Base-by-base conservation (phyloP, 2,113 vertebrate species). In the Microcebus griseorufus region DNA sequence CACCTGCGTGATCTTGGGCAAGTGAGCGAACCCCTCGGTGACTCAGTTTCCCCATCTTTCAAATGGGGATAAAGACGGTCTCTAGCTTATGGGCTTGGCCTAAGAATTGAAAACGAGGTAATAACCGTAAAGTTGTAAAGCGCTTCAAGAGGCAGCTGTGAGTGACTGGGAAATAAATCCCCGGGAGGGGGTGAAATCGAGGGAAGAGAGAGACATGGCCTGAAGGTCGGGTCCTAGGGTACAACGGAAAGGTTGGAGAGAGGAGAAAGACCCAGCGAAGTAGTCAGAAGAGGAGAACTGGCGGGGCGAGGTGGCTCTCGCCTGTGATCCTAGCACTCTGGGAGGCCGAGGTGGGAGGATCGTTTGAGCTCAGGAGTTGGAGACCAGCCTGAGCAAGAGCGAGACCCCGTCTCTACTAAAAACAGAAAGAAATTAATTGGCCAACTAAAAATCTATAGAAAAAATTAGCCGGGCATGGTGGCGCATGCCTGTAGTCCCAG, bases 1-100 rank as follows among this genome's bases (percentile, higher is more conserved):
- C 62, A 39, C 51, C 60, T 64, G 10, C 5, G 13, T 3, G 6
- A 62, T 73, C 79, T 82, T 85, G 39, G 73, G 42, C 25, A 18
- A 51, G 73, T 37, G 48, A 10, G n/a, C 16, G 60, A 70, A 37
- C 7, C 5, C 3, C 58, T 75, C 18, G 0, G 1, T 89, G 75
- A 65, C 42, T 87, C 65, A 20, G 62, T 78, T 81, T 93, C 81
- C 32, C 37, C 10, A 10, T 48, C 60, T 82, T 85, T 78, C 60
- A 42, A 70, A 18, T 34, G 42, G 25, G 29, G 17, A 7, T 25
- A n/a, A 62, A 18, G 14, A 37, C n/a, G 42, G 60, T n/a, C 25
- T 42, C 73, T 67, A 6, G 4, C 45, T 51, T 51, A 14, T 0
- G 39, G 9, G 32, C 6, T 2, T 4, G 11, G 32, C 6, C 3